phyloP scores from a whole-genome alignment of 2,888 invertebrate species.

The Lymantria monacha region DNA sequence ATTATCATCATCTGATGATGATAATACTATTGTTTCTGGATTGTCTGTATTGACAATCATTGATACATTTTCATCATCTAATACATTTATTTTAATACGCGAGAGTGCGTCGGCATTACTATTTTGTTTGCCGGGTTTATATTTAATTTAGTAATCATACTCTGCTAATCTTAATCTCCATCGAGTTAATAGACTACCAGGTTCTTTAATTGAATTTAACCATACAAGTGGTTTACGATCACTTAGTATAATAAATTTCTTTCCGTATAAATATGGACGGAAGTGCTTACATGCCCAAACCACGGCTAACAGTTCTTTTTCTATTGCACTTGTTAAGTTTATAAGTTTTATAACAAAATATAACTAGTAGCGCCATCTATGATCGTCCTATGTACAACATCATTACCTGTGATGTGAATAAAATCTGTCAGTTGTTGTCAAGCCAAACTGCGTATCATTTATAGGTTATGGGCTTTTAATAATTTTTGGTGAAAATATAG shows the following conservation, averaged over 20 bases:
- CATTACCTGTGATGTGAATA: too few species aligned
- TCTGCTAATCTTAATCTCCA: conserved; percentile 10
- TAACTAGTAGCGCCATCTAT: too few species aligned
- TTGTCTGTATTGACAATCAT: not conserved
- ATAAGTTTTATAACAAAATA: too few species aligned
- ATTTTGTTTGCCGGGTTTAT: conserved; percentile 6
- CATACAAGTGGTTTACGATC: conserved; percentile 42
- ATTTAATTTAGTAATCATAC: conserved; percentile 8
- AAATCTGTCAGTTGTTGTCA: too few species aligned
- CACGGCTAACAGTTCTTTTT: conserved; percentile 43
- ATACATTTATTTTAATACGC: conserved; percentile 1
- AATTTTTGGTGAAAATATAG: too few species aligned
- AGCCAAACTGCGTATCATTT: too few species aligned
- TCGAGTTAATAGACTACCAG: conserved; percentile 5
- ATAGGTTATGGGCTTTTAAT: too few species aligned
- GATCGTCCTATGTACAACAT: too few species aligned
- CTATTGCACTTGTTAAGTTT: too few species aligned
- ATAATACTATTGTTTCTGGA: not conserved
- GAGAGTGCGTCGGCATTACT: conserved; percentile 11
- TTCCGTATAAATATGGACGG: conserved; percentile 38
- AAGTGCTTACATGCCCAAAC: conserved; percentile 37
- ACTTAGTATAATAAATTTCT: conserved; percentile 40
- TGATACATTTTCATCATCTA: not conserved
- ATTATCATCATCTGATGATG: not conserved
- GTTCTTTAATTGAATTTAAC: conserved; percentile 5